phyloP scores from a whole-genome alignment of 2,888 invertebrate genomes.

The Hipparchia semele region DNA sequence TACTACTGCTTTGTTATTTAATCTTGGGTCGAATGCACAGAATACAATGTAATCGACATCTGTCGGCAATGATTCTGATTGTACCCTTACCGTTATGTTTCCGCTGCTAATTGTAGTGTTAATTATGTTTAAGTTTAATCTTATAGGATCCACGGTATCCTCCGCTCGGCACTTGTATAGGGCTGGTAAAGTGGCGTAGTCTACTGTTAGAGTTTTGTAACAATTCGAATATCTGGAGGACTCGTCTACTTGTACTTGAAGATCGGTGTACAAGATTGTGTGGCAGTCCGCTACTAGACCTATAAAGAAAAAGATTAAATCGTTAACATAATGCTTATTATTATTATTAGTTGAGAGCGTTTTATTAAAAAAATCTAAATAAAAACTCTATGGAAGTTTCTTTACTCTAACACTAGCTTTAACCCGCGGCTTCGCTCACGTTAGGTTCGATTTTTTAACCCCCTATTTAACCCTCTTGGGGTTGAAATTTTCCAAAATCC shows the following conservation, averaged over 20 bases:
- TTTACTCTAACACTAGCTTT: no score
- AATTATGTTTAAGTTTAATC: conserved; percentile 66
- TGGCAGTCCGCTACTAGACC: conserved; percentile 87
- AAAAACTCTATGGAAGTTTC: no score
- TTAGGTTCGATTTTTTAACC: no score
- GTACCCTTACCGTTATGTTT: conserved; percentile 70
- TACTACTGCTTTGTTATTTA: conserved; percentile 62
- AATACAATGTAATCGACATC: conserved; percentile 73
- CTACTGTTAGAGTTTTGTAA: conserved; percentile 55
- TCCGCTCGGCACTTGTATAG: conserved; percentile 79
- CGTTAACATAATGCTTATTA: no score
- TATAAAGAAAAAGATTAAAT: conserved; percentile 59
- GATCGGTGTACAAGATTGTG: conserved; percentile 85
- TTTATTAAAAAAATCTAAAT: no score
- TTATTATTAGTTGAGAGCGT: no score
- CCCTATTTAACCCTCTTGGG: no score
- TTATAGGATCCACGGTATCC: conserved; percentile 59
- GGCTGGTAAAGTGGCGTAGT: conserved; percentile 56
- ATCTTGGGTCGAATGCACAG: conserved; percentile 75
- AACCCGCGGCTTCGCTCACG: no score
- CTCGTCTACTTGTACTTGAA: conserved; percentile 80
- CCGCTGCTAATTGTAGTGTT: conserved; percentile 56
- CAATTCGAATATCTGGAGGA: conserved; percentile 66
- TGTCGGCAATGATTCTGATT: conserved; percentile 80
- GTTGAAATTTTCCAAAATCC: no score